phyloP scores from a whole-genome alignment of 2,113 vertebrate species.

The Corythaixoides concolor region DNA sequence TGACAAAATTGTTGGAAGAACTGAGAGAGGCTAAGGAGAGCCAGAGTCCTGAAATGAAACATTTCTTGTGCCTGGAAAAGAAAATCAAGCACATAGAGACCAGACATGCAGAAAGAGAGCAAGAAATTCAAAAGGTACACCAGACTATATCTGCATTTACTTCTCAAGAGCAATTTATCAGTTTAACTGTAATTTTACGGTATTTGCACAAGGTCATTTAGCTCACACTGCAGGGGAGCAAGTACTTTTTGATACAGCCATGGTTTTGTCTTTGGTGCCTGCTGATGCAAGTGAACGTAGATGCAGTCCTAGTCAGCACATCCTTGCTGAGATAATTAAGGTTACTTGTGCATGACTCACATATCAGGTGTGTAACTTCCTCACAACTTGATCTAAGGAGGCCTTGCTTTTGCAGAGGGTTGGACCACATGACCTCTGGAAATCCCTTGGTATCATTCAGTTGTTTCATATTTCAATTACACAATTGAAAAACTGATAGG shows the following conservation, averaged over 20 bases:
- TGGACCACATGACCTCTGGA: neutral
- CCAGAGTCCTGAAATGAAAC: constrained; percentile 87
- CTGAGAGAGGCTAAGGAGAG: constrained; percentile 86
- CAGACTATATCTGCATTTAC: neutral
- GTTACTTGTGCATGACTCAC: neutral
- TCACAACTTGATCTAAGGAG: neutral
- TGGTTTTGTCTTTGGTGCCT: neutral
- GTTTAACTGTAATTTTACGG: neutral
- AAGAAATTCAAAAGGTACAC: constrained; percentile 86
- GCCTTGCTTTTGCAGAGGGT: neutral
- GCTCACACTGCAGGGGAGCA: neutral
- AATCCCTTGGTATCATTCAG: neutral
- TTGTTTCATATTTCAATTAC: neutral
- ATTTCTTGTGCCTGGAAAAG: constrained; percentile 83
- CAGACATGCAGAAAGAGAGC: constrained; percentile 83
- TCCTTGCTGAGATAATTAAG: neutral
- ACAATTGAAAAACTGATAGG: neutral
- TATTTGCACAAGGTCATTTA: neutral
- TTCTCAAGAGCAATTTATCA: neutral
- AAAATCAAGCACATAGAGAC: constrained; percentile 88
- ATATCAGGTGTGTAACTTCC: accelerated
- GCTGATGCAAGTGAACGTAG: neutral
- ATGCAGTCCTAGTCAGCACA: neutral
- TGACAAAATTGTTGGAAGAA: constrained; percentile 86
- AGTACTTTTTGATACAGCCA: neutral